phyloP scores from a whole-genome alignment of 2,797 vertebrate species.

The Phalanger gymnotis region DNA sequence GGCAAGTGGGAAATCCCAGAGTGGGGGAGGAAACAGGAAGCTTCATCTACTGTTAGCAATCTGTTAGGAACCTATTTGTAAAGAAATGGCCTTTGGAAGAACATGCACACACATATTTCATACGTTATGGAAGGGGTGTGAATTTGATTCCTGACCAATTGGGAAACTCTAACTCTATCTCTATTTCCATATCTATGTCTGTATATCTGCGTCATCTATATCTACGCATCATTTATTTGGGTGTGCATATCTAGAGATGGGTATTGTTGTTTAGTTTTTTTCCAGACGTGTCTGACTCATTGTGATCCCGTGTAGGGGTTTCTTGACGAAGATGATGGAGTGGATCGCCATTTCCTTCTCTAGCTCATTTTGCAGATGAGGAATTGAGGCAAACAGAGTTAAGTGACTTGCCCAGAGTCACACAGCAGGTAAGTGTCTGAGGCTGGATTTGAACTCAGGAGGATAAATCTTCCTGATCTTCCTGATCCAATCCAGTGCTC shows the following conservation, averaged over 20 bases:
- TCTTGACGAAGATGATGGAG: neutral
- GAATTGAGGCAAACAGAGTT: neutral
- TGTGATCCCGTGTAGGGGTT: neutral
- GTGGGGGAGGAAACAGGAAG: constrained; percentile 7
- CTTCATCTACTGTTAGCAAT: constrained; percentile 22
- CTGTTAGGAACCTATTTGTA: constrained; percentile 16
- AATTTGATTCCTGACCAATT: neutral
- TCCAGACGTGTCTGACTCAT: neutral
- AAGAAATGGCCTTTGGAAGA: constrained; percentile 20
- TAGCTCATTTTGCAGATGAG: neutral
- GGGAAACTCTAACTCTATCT: neutral
- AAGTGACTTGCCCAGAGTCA: neutral
- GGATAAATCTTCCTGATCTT: neutral
- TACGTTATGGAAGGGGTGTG: neutral
- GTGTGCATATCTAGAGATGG: neutral
- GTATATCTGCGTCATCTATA: neutral
- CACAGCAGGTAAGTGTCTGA: neutral
- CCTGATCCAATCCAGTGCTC: no score
- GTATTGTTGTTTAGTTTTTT: neutral
- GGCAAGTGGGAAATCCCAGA: constrained; percentile 54
- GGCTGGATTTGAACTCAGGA: neutral
- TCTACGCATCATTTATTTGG: neutral
- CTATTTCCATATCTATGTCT: neutral
- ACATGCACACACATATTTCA: neutral
- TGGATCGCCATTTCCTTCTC: neutral